Evolutionary conservation across 2,113 vertebrate genomes (phyloP).

Genomic region (Parotia lawesii): DNA sequence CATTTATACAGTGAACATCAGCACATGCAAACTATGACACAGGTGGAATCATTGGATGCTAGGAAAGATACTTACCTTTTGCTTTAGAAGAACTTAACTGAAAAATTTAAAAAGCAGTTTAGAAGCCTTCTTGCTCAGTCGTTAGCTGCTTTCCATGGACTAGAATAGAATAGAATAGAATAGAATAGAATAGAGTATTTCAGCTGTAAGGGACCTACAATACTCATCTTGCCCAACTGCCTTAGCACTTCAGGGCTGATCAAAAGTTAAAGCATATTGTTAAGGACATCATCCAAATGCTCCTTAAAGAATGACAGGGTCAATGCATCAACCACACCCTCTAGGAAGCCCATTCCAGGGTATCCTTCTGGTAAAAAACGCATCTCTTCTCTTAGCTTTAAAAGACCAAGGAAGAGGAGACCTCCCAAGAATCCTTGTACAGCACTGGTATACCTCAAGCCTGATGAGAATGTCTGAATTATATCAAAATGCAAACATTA

Average conservation of each 20-base stretch:
- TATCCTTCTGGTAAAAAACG: not conserved
- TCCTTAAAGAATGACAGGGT: not conserved
- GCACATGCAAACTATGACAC: not conserved
- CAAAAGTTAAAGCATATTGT: not conserved
- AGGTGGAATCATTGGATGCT: not conserved
- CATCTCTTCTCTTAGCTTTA: not conserved
- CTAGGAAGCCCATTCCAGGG: not conserved
- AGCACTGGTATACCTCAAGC: not conserved
- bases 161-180: no score
- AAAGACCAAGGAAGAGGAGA: not conserved
- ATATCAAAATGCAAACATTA: not conserved
- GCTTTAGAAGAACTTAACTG: not conserved
- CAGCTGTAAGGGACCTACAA: not conserved
- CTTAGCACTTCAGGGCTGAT: not conserved
- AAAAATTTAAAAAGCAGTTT: not conserved
- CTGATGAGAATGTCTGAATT: not conserved
- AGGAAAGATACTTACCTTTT: not conserved
- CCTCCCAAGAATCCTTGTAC: not conserved
- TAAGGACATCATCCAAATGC: not conserved
- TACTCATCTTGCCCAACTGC: accelerated
- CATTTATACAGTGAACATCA: not conserved
- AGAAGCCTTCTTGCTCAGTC: not conserved
- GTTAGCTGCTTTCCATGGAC: not conserved
- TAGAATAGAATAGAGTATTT: not conserved
- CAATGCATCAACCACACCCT: not conserved